These are phyloP conservation scores for Philopedon plagiatum DNA, from an alignment of 2,888 invertebrate genomes.

Conservation along the genomic window DNA sequence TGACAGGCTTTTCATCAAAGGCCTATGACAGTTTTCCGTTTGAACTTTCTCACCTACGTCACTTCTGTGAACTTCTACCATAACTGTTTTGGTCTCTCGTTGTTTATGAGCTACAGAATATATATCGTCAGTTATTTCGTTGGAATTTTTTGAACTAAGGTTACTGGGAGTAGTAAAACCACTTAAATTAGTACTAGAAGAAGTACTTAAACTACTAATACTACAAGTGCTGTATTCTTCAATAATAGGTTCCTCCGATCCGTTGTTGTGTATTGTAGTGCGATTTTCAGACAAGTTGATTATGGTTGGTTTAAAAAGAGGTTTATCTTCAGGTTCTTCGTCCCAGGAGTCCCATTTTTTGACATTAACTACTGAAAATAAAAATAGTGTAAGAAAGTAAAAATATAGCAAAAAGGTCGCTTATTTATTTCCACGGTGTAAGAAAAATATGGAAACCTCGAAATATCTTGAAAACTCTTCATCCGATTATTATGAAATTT, in stretches of 20 bases:
- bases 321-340: constrained; percentile 73
- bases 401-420: no score
- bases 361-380: constrained; percentile 47
- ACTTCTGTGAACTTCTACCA: constrained; percentile 82
- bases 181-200: constrained; percentile 4
- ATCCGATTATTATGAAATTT: no score
- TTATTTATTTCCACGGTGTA: no score
- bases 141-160: no score
- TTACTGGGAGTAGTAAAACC: neutral
- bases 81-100: constrained; percentile 76
- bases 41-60: constrained; percentile 63
- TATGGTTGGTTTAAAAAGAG: constrained; percentile 78
- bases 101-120: constrained; percentile 62
- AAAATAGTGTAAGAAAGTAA: no score
- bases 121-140: constrained; percentile 10
- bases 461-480: no score
- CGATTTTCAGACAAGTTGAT: constrained; percentile 82
- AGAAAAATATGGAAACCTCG: no score
- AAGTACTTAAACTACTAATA: constrained; percentile 59
- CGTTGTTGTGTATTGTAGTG: constrained; percentile 77
- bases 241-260: constrained; percentile 59
- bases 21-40: constrained; percentile 41
- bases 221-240: constrained; percentile 45
- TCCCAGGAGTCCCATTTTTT: constrained; percentile 72
- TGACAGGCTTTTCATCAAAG: constrained; percentile 65